These are phyloP conservation scores for Rotaria socialis DNA, from an alignment of 2,888 invertebrate genomes.

Conservation along the genomic window DNA sequence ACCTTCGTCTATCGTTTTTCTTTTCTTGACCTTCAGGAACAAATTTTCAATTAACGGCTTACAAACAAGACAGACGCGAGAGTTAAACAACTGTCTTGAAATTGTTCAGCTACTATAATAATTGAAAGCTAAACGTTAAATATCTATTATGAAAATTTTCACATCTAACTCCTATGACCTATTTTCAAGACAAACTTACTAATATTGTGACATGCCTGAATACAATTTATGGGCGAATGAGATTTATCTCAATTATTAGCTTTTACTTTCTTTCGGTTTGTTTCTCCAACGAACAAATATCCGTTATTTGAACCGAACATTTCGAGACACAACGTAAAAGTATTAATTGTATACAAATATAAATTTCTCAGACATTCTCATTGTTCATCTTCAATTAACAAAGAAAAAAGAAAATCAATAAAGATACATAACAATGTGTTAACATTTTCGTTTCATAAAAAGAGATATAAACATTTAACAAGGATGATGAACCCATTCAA, in stretches of 20 bases:
- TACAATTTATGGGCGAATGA: neutral
- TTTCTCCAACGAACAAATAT: neutral
- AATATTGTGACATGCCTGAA: neutral
- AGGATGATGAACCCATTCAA: neutral
- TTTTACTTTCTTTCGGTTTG: neutral
- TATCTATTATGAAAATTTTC: neutral
- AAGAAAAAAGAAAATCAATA: neutral
- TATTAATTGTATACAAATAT: too few relatives aligned
- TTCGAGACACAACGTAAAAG: too few relatives aligned
- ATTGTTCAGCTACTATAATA: neutral
- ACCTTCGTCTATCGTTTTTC: too few relatives aligned
- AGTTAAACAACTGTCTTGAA: neutral
- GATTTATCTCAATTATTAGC: neutral
- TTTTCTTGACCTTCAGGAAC: too few relatives aligned
- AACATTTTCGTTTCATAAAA: neutral
- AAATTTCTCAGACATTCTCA: neutral
- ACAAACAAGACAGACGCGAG: too few relatives aligned
- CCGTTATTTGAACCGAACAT: neutral
- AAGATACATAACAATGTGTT: neutral
- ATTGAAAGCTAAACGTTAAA: neutral
- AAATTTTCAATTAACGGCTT: too few relatives aligned
- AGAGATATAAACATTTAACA: constrained; percentile 12
- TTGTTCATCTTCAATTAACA: neutral
- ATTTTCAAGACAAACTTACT: neutral
- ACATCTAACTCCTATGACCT: neutral